Evolutionary conservation across 2,797 vertebrate species (phyloP).

Genomic region (Morelia viridis): DNA sequence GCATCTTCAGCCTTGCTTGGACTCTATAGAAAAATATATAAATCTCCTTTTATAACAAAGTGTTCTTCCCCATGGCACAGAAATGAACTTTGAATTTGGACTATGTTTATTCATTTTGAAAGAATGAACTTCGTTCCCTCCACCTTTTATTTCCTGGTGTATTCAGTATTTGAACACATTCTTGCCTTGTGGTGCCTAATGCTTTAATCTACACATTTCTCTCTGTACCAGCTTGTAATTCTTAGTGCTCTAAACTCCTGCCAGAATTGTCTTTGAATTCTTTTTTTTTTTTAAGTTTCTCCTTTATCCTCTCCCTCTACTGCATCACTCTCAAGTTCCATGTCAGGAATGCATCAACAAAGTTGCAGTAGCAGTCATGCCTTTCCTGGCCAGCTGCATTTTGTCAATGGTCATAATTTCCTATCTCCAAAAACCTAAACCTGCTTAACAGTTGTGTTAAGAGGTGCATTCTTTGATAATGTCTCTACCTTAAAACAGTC

Average conservation of each 20-base stretch:
- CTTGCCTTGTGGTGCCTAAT: neutral
- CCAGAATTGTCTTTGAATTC: slow-evolving; percentile 7
- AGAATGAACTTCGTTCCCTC: neutral
- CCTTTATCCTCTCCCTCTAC: neutral
- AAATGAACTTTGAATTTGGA: neutral
- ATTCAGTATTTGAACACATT: slow-evolving; percentile 18
- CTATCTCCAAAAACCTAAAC: neutral
- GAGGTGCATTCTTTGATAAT: neutral
- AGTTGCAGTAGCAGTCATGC: neutral
- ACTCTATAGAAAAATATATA: neutral
- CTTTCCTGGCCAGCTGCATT: slow-evolving; percentile 3
- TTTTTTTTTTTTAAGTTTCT: neutral
- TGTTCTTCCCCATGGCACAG: neutral
- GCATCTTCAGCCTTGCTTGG: neutral
- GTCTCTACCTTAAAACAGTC: neutral
- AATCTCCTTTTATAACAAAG: neutral
- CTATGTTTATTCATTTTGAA: neutral
- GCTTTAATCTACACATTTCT: neutral
- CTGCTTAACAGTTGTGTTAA: neutral
- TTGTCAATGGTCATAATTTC: neutral
- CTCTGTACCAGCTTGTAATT: neutral
- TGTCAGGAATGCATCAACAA: slow-evolving; percentile 2
- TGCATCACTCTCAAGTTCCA: neutral
- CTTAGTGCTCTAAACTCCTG: slow-evolving; percentile 21
- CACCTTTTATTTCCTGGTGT: neutral